A percentile compares a stretch with the other conserved stretches of the same genome.
Conservation (phyloP, 1,140 invertebrate species). For the honey bee (Apis mellifera) region Amel_HAv3.1 CM009943.2:3972001-3972500, state of each 20-base stretch:
- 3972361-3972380: constrained; percentile 78
- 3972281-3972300: neutral
- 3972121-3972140: constrained; percentile 94
- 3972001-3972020: neutral
- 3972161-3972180: constrained; percentile 92
- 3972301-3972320: constrained; percentile 66
- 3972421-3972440: constrained; percentile 94
- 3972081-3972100: constrained; percentile 91
- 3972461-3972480: constrained; percentile 88
- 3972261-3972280: constrained; percentile 4
- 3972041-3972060: constrained; percentile 93
- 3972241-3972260: constrained; percentile 65
- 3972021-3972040: constrained; percentile 96
- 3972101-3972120: constrained; percentile 94
- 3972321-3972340: constrained; percentile 67
- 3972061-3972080: constrained; percentile 83
- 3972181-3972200: constrained; percentile 89
- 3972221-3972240: constrained; percentile 79
- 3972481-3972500: constrained; percentile 89
- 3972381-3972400: constrained; percentile 94
- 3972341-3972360: constrained; percentile 70
- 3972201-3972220: constrained; percentile 81
- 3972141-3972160: constrained; percentile 98
- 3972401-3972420: constrained; percentile 87
- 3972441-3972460: constrained; percentile 87